phyloP scores from a whole-genome alignment of 2,113 vertebrate species.

The Apteryx owenii region DNA sequence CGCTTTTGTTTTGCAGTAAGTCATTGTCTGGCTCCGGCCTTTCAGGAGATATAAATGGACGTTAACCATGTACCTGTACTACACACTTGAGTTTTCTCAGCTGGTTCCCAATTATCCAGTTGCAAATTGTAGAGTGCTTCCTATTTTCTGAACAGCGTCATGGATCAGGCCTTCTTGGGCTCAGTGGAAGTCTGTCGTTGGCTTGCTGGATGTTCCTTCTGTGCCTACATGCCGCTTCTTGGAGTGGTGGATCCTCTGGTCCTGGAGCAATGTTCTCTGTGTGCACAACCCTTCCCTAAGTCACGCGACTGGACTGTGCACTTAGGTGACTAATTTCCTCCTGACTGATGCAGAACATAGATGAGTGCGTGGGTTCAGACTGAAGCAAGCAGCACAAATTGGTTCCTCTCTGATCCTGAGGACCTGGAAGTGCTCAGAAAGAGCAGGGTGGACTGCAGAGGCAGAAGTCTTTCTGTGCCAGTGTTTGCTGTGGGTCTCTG shows the following conservation, averaged over 20 bases:
- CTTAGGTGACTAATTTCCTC: background rate
- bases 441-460: background rate
- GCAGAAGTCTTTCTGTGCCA: background rate
- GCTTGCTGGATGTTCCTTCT: no score
- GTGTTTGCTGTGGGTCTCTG: background rate
- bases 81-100: background rate
- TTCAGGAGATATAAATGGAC: rapidly evolving
- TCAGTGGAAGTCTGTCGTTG: no score
- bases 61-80: background rate
- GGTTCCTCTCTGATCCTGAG: no score
- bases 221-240: no score
- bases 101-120: background rate
- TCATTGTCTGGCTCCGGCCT: background rate
- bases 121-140: background rate
- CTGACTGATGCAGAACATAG: background rate
- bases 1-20: background rate
- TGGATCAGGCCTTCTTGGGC: no score
- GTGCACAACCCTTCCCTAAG: no score
- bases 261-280: no score
- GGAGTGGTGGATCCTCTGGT: no score
- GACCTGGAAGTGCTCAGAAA: background rate
- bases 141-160: background rate
- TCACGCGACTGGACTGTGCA: no score
- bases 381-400: no score
- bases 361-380: no score